phyloP scores from a whole-genome alignment of 2,888 invertebrate species.

The Acanthosepion pharaonis region DNA sequence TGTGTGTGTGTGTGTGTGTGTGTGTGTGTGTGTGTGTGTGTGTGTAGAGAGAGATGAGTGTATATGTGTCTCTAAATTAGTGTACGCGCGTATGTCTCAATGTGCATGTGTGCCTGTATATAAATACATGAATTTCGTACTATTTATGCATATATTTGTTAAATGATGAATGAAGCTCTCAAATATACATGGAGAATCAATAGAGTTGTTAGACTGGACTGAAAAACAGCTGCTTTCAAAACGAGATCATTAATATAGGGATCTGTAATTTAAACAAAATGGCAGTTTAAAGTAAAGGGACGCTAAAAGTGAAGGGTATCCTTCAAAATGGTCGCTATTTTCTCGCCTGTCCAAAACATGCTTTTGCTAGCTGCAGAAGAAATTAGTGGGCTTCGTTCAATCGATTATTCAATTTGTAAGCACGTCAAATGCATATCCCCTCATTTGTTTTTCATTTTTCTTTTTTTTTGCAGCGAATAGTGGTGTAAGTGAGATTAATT shows the following conservation, averaged over 20 bases:
- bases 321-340: not conserved
- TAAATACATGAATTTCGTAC: not conserved
- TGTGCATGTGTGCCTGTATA: too few species aligned
- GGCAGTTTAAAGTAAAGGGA: not conserved
- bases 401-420: not conserved
- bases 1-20: too few species aligned
- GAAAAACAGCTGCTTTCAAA: not conserved
- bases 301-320: not conserved
- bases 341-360: slow-evolving; percentile 21
- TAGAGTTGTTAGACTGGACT: not conserved
- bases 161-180: not conserved
- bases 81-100: too few species aligned
- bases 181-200: not conserved
- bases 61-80: too few species aligned
- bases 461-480: not conserved
- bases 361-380: not conserved
- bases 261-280: not conserved
- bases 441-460: not conserved
- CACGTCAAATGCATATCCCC: not conserved
- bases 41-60: too few species aligned
- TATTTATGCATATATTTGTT: not conserved
- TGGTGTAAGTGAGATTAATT: not conserved
- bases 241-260: not conserved
- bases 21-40: too few species aligned
- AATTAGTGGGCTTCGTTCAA: not conserved